These are phyloP conservation scores for Carapus acus DNA, from an alignment of 2,797 vertebrate species.

Conservation along the genomic window DNA sequence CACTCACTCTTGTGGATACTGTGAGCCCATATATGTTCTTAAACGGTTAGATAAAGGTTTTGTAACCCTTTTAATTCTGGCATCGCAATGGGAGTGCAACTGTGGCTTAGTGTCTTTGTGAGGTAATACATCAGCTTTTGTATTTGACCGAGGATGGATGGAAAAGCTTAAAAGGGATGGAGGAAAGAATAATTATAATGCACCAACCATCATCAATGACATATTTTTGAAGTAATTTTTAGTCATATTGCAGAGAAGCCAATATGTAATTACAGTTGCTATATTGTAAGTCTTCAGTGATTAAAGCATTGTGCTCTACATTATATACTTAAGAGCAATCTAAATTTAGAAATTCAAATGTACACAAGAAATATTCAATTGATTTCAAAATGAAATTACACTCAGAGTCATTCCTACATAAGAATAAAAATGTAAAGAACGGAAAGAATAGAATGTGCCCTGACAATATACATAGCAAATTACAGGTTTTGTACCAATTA, in stretches of 20 bases:
- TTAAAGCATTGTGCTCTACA: no score
- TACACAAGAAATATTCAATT: no score
- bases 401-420: slow-evolving; percentile 45
- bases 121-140: slow-evolving; percentile 58
- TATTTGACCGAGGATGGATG: slow-evolving; percentile 44
- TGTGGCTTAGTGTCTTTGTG: slow-evolving; percentile 42
- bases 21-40: slow-evolving; percentile 66
- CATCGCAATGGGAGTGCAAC: slow-evolving; percentile 61
- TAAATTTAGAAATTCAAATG: no score
- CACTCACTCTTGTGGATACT: slow-evolving; percentile 40
- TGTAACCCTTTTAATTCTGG: slow-evolving; percentile 67
- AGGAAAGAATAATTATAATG: slow-evolving; percentile 66
- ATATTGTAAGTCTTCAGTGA: no score
- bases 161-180: slow-evolving; percentile 52
- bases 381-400: no score
- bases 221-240: slow-evolving; percentile 67
- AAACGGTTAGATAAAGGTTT: slow-evolving; percentile 75
- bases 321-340: no score
- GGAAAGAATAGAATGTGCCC: no score
- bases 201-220: slow-evolving; percentile 62
- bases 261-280: no score
- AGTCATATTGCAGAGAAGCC: slow-evolving; percentile 54
- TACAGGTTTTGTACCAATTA: no score
- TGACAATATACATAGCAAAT: no score
- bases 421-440: slow-evolving; percentile 66